These are phyloP conservation scores for Papilio elwesi DNA, from an alignment of 2,888 invertebrate genomes.

Conservation along the genomic window DNA sequence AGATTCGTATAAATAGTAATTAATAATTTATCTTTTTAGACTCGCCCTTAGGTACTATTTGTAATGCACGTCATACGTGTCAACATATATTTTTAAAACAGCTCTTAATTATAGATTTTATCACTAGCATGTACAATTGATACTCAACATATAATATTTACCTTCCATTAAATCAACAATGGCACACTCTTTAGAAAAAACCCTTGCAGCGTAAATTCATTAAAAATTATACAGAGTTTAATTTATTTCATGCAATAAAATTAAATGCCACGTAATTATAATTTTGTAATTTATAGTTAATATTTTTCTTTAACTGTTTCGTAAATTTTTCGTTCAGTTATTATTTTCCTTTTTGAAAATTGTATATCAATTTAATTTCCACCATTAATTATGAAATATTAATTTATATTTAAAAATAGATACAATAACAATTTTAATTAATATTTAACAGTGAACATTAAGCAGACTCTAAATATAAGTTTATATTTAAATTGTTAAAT, in stretches of 20 bases:
- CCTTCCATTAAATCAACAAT: constrained; percentile 20
- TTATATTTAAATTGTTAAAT: too few species aligned
- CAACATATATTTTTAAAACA: background rate
- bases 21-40: background rate
- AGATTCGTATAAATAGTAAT: background rate
- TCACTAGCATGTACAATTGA: constrained; percentile 5
- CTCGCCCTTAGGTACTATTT: background rate
- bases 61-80: background rate
- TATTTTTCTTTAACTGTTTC: too few species aligned
- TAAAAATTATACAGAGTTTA: constrained; percentile 12
- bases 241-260: constrained; percentile 14
- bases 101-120: background rate
- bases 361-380: too few species aligned
- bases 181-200: constrained; percentile 1
- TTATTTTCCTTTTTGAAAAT: too few species aligned
- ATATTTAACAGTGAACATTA: too few species aligned
- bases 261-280: too few species aligned
- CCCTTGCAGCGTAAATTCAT: constrained; percentile 11
- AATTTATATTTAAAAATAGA: too few species aligned
- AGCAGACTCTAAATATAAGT: too few species aligned
- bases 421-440: too few species aligned
- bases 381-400: too few species aligned
- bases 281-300: too few species aligned
- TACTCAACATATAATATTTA: constrained; percentile 5
- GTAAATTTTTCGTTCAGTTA: too few species aligned